A percentile compares a stretch with the other conserved stretches of the same genome.
These are phyloP conservation scores for Propithecus deckenii DNA, from an alignment of 2,797 vertebrate species.

Conservation along the genomic window DNA sequence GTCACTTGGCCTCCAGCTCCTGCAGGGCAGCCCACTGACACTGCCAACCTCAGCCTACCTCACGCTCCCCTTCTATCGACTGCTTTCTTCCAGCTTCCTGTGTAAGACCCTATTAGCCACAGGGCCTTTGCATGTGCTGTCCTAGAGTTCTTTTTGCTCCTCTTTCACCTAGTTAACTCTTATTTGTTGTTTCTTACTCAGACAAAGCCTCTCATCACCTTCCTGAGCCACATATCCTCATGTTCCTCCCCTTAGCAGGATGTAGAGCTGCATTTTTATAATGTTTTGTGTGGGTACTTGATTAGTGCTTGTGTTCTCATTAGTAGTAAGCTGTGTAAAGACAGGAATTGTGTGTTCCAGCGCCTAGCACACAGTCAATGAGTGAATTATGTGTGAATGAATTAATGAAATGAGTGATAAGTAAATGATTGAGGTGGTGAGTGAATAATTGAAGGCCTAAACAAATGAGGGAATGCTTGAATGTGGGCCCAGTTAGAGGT, in stretches of 20 bases:
- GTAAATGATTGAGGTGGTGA: background rate
- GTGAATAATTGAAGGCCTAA: background rate
- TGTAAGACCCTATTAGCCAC: background rate
- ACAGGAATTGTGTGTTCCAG: background rate
- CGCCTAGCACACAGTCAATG: background rate
- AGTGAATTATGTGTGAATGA: background rate
- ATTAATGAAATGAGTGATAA: background rate
- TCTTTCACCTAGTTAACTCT: background rate
- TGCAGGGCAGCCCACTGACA: background rate
- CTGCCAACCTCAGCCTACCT: background rate
- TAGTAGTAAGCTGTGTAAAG: background rate
- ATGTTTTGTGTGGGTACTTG: background rate
- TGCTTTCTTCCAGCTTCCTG: background rate
- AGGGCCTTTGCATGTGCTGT: background rate
- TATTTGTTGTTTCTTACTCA: background rate
- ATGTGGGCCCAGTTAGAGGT: background rate
- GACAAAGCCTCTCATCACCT: background rate
- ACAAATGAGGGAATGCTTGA: background rate
- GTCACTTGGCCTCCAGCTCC: no score
- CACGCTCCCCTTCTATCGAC: background rate
- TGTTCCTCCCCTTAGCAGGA: background rate
- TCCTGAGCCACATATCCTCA: background rate
- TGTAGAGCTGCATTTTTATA: background rate
- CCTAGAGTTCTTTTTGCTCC: background rate
- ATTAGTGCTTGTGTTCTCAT: background rate